These are phyloP conservation scores for Myotis planiceps DNA, from an alignment of 2,797 vertebrate genomes.

Conservation along the genomic window DNA sequence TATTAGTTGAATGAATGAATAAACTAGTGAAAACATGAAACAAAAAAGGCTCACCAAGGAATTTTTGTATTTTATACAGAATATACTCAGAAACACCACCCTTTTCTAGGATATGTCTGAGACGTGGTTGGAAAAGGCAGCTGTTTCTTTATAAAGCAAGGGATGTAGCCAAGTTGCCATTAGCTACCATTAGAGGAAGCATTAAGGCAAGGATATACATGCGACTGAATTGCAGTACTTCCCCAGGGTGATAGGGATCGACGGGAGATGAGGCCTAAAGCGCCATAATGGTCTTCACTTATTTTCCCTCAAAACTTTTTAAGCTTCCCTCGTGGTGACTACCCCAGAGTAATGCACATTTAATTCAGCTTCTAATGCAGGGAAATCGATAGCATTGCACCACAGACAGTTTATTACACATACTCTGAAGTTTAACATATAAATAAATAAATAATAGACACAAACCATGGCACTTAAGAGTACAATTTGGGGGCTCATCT, in stretches of 20 bases:
- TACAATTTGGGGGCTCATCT: background rate
- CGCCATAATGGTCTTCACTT: slow-evolving; percentile 59
- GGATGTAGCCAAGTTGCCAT: background rate
- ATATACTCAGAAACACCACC: background rate
- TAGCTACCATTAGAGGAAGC: slow-evolving; percentile 63
- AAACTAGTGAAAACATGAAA: background rate
- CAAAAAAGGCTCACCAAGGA: background rate
- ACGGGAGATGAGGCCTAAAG: background rate
- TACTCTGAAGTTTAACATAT: slow-evolving; percentile 76
- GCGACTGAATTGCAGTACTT: background rate
- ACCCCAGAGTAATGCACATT: slow-evolving; percentile 57
- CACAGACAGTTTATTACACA: slow-evolving; percentile 55
- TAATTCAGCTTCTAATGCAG: slow-evolving; percentile 74
- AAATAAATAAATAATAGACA: slow-evolving; percentile 73
- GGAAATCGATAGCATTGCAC: slow-evolving; percentile 74
- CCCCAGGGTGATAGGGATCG: slow-evolving; percentile 7
- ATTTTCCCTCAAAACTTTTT: slow-evolving; percentile 62
- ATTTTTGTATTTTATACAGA: background rate
- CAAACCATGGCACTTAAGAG: slow-evolving; percentile 70
- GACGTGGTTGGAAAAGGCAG: background rate
- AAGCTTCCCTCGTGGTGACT: slow-evolving; percentile 19
- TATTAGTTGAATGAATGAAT: background rate
- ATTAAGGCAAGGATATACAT: slow-evolving; percentile 56
- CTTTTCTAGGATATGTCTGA: background rate
- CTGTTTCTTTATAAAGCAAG: slow-evolving; percentile 46